Base-by-base conservation (phyloP, 1,140 invertebrate genomes). In the Calosoma granatense region DNA sequence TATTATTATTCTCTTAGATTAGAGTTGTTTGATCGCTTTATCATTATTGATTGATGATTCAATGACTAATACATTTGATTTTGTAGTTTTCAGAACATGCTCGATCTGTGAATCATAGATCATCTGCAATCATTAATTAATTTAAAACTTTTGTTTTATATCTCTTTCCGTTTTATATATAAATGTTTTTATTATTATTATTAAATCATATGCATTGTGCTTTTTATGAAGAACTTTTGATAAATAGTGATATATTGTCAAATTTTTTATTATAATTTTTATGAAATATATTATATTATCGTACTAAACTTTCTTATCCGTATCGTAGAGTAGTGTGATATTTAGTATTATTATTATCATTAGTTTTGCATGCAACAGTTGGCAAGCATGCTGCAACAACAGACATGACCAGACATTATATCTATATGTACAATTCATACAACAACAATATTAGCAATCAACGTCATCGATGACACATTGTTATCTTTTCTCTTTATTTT, bases 321-420 rank as follows among this genome's bases (percentile, higher is more conserved):
- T n/a, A n/a, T n/a, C n/a, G n/a, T n/a, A n/a, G n/a, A n/a, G n/a
- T n/a, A n/a, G n/a, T n/a, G n/a, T n/a, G n/a, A n/a, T n/a, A n/a
- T n/a, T n/a, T n/a, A n/a, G n/a, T n/a, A n/a, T n/a, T n/a, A n/a
- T n/a, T 30, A 30, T 30, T 30, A 30, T 30, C n/a, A 30, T 6
- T 30, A 30, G 26, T 30, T 30, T 30, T 30, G 26, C 26, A 30
- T 30, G 26, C 14, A 30, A 6, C 4, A 56, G 52, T 53, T 59
- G 56, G 56, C 23, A 54, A 57, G 63, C 67, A 67, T 70, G 64
- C 70, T 67, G 68, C 67, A 67, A 64, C 41, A 66, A 63, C 68
- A 71, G 69, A 70, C 68, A 62, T 67, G 65, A 70, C 70, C 68
- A 69, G 69, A 70, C 66, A 67, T 69, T 68, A 62, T 65, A n/a